Base-by-base conservation (phyloP, 2,113 vertebrate species). In the Theropithecus gelada region DNA sequence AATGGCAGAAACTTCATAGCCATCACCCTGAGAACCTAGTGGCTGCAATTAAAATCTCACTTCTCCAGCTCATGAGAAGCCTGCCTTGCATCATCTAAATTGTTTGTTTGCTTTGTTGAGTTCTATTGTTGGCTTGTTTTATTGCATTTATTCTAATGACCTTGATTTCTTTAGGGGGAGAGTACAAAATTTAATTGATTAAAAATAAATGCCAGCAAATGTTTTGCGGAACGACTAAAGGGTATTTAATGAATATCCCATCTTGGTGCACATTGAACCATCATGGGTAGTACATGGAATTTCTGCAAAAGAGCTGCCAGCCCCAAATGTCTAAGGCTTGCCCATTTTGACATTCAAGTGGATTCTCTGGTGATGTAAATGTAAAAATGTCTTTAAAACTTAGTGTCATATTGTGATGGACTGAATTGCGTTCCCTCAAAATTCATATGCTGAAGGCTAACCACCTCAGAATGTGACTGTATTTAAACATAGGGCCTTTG, bases 311-410 rank as follows among this genome's bases (percentile, higher is more conserved):
- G 16, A 75, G 17, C 0, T 27, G 4, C 13, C 7, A 70, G 32
- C 50, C 66, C 38, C 55, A 48, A 22, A 40, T 95, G 72, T 91
- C 1, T 80, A 45, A 79, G 38, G 4, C 83, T 43, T 73, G 45
- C 1, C n/a, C 9, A 32, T 40, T 91, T 95, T 93, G 96, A 52
- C 78, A 38, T 81, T 88, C 35, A 3, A 73, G 4, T 38, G 52
- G 5, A 52, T 87, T 81, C 12, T 66, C 81, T 94, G 27, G 55
- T 79, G 73, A 40, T 91, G 55, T 87, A 14, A 32, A 95, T 96
- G 89, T 72, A 0, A 85, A 85, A 27, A 89, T 94, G 10, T 88
- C 11, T 45, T 96, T 97, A 59, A 89, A 38, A 96, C 73, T 50
- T 30, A 84, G 7, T 17, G 79, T 73, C 13, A 11, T 50, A 61